Percentiles rank a stretch among this genome's conserved stretches.
Conservation (phyloP, 2,797 vertebrate genomes). For the Uromys caudimaculatus region DNA sequence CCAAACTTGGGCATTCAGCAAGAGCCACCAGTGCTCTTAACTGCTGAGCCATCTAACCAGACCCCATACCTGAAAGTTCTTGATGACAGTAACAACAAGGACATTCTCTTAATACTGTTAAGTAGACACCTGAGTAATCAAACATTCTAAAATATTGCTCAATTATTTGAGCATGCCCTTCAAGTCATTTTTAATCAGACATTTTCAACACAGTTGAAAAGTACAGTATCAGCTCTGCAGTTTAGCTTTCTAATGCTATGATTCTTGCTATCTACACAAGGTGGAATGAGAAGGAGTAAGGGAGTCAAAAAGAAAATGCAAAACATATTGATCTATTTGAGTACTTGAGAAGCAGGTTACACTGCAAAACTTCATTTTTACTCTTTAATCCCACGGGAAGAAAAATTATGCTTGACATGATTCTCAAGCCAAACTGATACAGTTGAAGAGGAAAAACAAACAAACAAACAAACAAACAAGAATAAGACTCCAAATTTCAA, state of each 20-base stretch:
- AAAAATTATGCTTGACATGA: slow-evolving; percentile 3
- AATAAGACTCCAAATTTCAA: slow-evolving; percentile 58
- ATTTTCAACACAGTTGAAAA: background rate
- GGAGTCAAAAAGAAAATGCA: background rate
- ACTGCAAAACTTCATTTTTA: background rate
- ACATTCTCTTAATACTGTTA: slow-evolving; percentile 38
- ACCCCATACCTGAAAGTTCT: background rate
- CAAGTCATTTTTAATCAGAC: slow-evolving; percentile 31
- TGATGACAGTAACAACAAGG: background rate
- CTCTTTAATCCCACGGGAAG: background rate
- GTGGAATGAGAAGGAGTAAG: background rate
- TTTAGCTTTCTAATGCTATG: background rate
- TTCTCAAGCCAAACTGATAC: background rate
- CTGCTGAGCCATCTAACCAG: background rate
- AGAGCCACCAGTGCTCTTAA: background rate
- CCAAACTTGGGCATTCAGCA: background rate
- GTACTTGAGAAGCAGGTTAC: slow-evolving; percentile 29
- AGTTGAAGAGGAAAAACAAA: background rate
- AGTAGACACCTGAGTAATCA: slow-evolving; percentile 21
- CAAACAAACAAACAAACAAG: no score
- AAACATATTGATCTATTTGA: slow-evolving; percentile 54
- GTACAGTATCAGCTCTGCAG: background rate
- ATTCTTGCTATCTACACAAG: background rate
- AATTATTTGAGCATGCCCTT: background rate
- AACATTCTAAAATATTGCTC: slow-evolving; percentile 49